Conservation (phyloP, 2,888 invertebrate genomes). For the Apodemia mormo region DNA sequence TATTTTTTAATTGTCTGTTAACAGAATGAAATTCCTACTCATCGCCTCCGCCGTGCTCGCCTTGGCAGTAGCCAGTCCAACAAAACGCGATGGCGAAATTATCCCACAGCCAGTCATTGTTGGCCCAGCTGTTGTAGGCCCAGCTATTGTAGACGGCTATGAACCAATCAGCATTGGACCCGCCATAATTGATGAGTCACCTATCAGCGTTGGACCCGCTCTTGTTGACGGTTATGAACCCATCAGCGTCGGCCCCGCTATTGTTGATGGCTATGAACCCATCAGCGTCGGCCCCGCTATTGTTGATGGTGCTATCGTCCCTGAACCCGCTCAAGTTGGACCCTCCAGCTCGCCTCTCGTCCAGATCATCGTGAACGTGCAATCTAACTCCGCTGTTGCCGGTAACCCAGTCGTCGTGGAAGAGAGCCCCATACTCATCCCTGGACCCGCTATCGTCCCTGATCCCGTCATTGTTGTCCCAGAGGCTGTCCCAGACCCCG, state of each 20-base stretch:
- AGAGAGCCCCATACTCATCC: constrained; percentile 21
- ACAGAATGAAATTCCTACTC: constrained; percentile 26
- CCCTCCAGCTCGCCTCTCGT: constrained; percentile 37
- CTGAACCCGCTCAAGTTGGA: constrained; percentile 25
- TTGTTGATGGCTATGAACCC: too few species aligned
- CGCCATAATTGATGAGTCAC: constrained; percentile 32
- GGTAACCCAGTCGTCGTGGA: constrained; percentile 32
- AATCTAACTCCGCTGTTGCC: constrained; percentile 22
- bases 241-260: constrained; percentile 29
- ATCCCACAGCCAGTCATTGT: too few species aligned
- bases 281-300: too few species aligned
- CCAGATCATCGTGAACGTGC: constrained; percentile 42
- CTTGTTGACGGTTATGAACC: constrained; percentile 26
- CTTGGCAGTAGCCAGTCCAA: constrained; percentile 4
- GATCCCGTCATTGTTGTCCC: constrained; percentile 34
- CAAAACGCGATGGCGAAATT: constrained; percentile 25
- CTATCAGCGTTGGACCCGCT: constrained; percentile 36
- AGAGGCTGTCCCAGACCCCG: constrained; percentile 27
- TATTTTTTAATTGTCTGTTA: not conserved
- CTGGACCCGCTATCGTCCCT: constrained; percentile 31
- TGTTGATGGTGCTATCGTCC: constrained; percentile 17
- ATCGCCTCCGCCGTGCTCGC: constrained; percentile 6
- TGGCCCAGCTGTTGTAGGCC: constrained; percentile 38
- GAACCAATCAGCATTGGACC: constrained; percentile 24
- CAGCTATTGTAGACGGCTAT: constrained; percentile 41